Evolutionary conservation across 2,888 invertebrate genomes (phyloP), one percentile per base, ranked within the genome.

Genomic region (Drepanosiphum platanoidis): DNA sequence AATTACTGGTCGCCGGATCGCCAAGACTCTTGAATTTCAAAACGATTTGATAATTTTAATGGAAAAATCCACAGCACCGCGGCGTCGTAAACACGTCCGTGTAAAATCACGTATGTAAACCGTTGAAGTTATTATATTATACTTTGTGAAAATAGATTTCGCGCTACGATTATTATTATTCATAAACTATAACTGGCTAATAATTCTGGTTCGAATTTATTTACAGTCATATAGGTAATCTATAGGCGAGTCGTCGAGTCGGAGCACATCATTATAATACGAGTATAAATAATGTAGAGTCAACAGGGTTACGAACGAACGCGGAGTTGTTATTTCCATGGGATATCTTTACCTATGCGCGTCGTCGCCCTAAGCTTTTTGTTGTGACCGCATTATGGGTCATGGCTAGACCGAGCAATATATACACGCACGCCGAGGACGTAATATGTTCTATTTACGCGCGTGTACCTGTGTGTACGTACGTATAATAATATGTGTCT

Each of bases 391-490:
- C 81, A 30, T 70, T 39, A 32, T 81, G 58, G 81, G 81, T 81
- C 81, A 81, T 61, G 81, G 81, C n/a, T 81, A 58, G 9, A 39
- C 81, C 15, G 61, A 81, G 36, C 36, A 18, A 61, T n/a, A 71
- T 61, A 81, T 61, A 61, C n/a, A n/a, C n/a, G n/a, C n/a, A n/a
- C n/a, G n/a, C 27, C 39, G 71, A 81, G 39, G 46, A 39, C 66
- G n/a, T 71, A n/a, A n/a, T n/a, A n/a, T 8, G n/a, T n/a, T 66
- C 22, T 64, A 22, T 64, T 39, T 39, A 42, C 27, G 13, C 42
- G 30, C 64, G 11, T 22, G 32, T 64, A 64, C 13, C n/a, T 39
- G 39, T 22, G 1, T 30, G 11, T 52, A 15, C 58, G 8, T 75
- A 36, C 27, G 46, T 7, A n/a, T n/a, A 68, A 66, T 42, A 13